Evolutionary conservation across 2,797 vertebrate species (phyloP), one percentile per base, ranked within the genome.

Genomic region (Tokudaia muenninki): DNA sequence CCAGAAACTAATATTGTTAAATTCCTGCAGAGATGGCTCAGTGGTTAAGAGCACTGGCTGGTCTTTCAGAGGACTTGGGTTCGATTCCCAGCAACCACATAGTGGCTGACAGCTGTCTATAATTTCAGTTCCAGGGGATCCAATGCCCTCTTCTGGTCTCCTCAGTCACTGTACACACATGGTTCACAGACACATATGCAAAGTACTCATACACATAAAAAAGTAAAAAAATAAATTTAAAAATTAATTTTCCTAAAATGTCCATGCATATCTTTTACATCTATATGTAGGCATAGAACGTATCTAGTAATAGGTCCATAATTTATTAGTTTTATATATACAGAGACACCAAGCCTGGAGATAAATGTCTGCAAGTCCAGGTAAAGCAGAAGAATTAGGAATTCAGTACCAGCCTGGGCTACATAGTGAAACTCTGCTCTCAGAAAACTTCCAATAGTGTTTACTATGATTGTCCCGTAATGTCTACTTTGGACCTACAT

Each of bases 1-100:
- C 92, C 63, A 83, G 24, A 87, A 86, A 95, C 87, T 61, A 55
- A 34, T 70, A 57, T 17, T 31, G 80, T 78, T 90, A 83, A 79
- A 70, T 52, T 78, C 52, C 59, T 41, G 24, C 24, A 74, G 86
- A 29, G 65, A 57, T 26, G 31, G 44, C 31, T 87, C 44, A 16
- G 44, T 24, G 31, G 44, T 14, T 67, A 67, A 52, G 44, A 86
- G 47, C 31, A 9, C 83, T 24, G 47, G 44, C 44, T 52, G 63
- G 63, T 52, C 63, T n/a, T 86, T 50, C 34, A 52, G 83, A 70
- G 44, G 44, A 52, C 63, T 26, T 2, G 0, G 21, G 21, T 87
- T 86, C 6, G 1, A 70, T 34, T 87, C 31, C 83, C 31, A 87
- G 44, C 31, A 70, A 19, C 83, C 31, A 70, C 63, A 52, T 2